Percentiles rank a stretch among this genome's conserved stretches.
Evolutionary conservation across 1,140 invertebrate genomes (phyloP).

Genomic region (Teleogryllus occipitalis): DNA sequence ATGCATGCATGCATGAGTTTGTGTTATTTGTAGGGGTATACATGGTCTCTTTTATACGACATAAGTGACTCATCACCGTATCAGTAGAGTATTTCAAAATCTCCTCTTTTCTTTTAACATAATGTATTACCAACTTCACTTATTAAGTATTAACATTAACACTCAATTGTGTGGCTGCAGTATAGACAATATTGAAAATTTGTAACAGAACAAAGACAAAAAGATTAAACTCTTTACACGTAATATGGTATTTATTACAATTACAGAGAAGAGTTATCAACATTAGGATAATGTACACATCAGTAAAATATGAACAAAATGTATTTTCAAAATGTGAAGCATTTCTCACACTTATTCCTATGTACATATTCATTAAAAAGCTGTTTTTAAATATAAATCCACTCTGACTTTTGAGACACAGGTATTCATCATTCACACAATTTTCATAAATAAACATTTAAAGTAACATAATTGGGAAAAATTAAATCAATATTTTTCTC

Average conservation of each 20-base stretch:
- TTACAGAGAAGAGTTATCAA: not conserved
- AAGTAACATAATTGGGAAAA: not conserved
- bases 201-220: not conserved
- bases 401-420: not conserved
- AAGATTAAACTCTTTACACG: not conserved
- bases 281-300: not conserved
- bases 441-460: not conserved
- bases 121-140: no score
- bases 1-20: no score
- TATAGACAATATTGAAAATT: no score
- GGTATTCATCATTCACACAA: not conserved
- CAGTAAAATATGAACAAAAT: not conserved
- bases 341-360: not conserved
- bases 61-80: no score
- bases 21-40: no score
- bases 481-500: no score
- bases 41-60: no score
- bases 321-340: not conserved
- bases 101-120: no score
- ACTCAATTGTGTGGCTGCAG: no score
- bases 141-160: no score
- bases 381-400: not conserved
- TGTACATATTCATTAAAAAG: conserved; percentile 2
- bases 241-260: not conserved
- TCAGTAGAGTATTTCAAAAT: no score